phyloP scores from a whole-genome alignment of 1,140 invertebrate genomes.

The Planococcus citri region DNA sequence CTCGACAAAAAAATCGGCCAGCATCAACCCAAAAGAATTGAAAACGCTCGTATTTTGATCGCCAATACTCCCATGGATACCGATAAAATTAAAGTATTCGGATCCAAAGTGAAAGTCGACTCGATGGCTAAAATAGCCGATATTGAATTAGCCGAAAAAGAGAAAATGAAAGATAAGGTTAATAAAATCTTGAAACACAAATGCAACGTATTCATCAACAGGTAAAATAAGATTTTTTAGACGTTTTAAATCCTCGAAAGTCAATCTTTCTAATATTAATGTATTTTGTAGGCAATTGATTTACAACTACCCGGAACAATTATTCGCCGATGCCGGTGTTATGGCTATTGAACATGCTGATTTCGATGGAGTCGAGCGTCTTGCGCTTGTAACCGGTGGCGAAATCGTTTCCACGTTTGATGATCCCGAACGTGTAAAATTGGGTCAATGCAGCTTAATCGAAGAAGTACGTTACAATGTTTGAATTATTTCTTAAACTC shows the following conservation, averaged over 20 bases:
- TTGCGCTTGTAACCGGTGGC: slow-evolving; percentile 92
- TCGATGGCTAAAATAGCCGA: slow-evolving; percentile 97
- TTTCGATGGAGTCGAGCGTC: slow-evolving; percentile 96
- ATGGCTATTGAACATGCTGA: slow-evolving; percentile 99
- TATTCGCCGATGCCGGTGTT: slow-evolving; percentile 94
- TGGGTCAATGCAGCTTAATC: slow-evolving; percentile 89
- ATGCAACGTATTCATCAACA: slow-evolving; percentile 98
- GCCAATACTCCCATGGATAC: slow-evolving; percentile 99
- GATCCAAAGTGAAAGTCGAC: slow-evolving; percentile 92
- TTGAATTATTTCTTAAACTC: too few species aligned
- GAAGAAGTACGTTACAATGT: slow-evolving; percentile 49
- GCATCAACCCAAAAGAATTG: slow-evolving; percentile 76
- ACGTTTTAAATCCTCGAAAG: background rate
- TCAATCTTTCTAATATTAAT: background rate
- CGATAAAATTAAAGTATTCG: slow-evolving; percentile 99
- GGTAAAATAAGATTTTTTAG: slow-evolving; percentile 36
- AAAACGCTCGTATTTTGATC: slow-evolving; percentile 85
- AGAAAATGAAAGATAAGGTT: slow-evolving; percentile 99
- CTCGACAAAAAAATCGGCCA: slow-evolving; percentile 91
- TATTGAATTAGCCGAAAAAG: slow-evolving; percentile 93
- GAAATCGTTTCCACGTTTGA: slow-evolving; percentile 99
- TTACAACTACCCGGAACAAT: slow-evolving; percentile 99
- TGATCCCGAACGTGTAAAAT: slow-evolving; percentile 75
- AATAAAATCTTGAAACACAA: slow-evolving; percentile 92
- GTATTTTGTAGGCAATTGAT: slow-evolving; percentile 71